Percentiles rank a stretch among this genome's conserved stretches.
Evolutionary conservation across 2,113 vertebrate species (phyloP).

Genomic region (Tympanuchus pallidicinctus): DNA sequence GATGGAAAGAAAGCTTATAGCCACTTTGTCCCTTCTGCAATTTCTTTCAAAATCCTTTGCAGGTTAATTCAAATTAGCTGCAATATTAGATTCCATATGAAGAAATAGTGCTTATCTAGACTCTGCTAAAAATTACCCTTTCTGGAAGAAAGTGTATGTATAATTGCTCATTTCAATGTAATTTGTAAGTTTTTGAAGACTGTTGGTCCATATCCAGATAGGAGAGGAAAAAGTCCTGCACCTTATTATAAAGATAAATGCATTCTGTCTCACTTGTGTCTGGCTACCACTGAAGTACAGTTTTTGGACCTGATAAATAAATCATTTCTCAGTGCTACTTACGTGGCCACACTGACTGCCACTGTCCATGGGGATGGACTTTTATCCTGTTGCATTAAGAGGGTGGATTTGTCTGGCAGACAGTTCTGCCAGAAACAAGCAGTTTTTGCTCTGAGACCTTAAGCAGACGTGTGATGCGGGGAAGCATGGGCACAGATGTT

Average conservation of each 20-base stretch:
- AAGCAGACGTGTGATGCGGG: accelerated
- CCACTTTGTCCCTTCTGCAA: neutral
- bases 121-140: neutral
- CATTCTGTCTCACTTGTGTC: neutral
- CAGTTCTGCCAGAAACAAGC: neutral
- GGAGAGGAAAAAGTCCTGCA: neutral
- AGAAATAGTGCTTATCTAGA: neutral
- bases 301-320: neutral
- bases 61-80: neutral
- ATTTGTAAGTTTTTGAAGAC: neutral
- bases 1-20: neutral
- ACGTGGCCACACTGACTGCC: neutral
- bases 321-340: neutral
- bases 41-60: conserved; percentile 15
- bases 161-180: neutral
- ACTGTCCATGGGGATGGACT: neutral
- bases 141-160: neutral
- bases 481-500: accelerated
- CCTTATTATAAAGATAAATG: neutral
- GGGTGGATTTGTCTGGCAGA: neutral
- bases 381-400: neutral
- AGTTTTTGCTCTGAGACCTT: neutral
- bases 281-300: neutral
- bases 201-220: neutral
- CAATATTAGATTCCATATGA: neutral